Evolutionary conservation across 2,113 vertebrate species (phyloP).

Genomic region (Antechinus flavipes): DNA sequence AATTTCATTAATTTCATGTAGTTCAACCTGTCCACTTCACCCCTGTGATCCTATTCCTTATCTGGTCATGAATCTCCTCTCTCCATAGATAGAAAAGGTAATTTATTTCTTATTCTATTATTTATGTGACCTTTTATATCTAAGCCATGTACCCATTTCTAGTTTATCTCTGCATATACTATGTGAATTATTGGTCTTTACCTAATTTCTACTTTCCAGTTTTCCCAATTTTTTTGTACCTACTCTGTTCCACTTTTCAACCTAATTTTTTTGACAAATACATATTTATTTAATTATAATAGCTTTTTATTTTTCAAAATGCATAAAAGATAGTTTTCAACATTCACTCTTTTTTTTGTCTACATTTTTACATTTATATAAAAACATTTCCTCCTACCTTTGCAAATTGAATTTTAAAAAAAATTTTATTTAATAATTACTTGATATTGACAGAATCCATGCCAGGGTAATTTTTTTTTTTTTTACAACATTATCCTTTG

Average conservation of each 20-base stretch:
- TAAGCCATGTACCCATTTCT: neutral
- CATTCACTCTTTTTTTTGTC: no score
- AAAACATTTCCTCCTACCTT: no score
- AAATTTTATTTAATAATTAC: no score
- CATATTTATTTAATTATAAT: no score
- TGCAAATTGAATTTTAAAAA: no score
- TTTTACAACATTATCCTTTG: no score
- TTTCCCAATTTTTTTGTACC: neutral
- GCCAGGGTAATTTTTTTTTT: no score
- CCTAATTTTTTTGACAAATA: neutral
- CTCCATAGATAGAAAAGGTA: neutral
- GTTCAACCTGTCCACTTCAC: neutral
- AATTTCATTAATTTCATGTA: neutral
- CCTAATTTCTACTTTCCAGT: neutral
- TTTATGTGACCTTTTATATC: neutral
- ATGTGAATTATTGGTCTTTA: neutral
- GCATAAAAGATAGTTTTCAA: no score
- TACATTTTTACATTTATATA: no score
- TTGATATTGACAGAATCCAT: no score
- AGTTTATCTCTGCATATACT: neutral
- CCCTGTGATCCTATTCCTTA: neutral
- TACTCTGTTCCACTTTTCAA: neutral
- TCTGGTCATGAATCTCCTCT: neutral
- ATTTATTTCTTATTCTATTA: neutral
- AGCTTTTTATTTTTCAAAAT: no score